Conservation (phyloP, 92 coral and sea anemone genomes). For the Ricordea florida region DNA sequence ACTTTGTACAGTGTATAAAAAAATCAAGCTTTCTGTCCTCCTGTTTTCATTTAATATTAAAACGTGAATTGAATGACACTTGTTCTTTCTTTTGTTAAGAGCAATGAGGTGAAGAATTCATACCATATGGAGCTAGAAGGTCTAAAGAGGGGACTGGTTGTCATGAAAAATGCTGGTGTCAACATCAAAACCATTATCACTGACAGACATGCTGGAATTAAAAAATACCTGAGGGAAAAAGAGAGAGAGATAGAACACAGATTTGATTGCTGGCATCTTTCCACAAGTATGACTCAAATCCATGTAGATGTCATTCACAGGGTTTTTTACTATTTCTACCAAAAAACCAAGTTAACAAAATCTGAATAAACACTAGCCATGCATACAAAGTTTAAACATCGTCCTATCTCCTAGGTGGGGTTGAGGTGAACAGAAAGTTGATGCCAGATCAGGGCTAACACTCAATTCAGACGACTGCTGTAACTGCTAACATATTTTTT, state of each 20-base stretch:
- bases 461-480: background rate
- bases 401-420: no score
- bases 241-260: constrained; percentile 35
- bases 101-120: constrained; percentile 51
- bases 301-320: no score
- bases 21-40: background rate
- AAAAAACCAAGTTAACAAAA: no score
- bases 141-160: constrained; percentile 35
- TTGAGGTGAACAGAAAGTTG: no score
- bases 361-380: background rate
- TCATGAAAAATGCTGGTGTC: constrained; percentile 19
- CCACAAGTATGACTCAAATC: no score
- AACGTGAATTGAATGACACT: background rate
- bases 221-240: constrained; percentile 24
- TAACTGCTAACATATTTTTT: no score
- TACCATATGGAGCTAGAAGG: constrained; percentile 62
- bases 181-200: constrained; percentile 18
- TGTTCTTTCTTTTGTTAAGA: constrained; percentile 11
- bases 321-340: no score
- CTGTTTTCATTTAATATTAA: background rate
- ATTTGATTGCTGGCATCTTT: no score
- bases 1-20: background rate
- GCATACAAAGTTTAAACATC: background rate
- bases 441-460: background rate
- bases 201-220: constrained; percentile 41